Evolutionary conservation across 2,113 vertebrate species (phyloP), one percentile per base, ranked within the genome.

Genomic region (Scomber japonicus): DNA sequence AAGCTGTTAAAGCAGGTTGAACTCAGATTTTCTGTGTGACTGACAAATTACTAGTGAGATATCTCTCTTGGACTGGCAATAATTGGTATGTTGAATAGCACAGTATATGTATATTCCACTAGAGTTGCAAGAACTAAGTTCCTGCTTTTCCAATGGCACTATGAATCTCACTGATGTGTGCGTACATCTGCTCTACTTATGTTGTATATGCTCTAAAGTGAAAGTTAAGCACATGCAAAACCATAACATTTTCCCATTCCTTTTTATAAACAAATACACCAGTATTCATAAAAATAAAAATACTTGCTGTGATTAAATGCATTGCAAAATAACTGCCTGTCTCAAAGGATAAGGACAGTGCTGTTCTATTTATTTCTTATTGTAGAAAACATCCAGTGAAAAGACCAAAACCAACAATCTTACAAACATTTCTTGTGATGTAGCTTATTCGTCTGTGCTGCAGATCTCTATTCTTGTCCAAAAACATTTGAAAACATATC

Each of bases 1-100:
- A 76, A 65, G 84, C 81, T 87, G 77, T 92, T 92, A 74, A 83
- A 84, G 64, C 62, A 63, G 77, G 61, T 17, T 73, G 71, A 66
- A 84, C 78, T 77, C 70, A 65, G 63, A 73, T 87, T 80, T 74
- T 49, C 48, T 73, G 45, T 60, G 11, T 70, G 27, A 51, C 4
- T 72, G 76, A 78, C 48, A 69, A 75, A 54, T 81, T 53, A 73
- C 55, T 51, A 7, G 44, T 14, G 0, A 40, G 17, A 62, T 31
- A 45, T 68, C 17, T 15, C 48, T 68, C 54, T 60, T 57, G 71
- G 67, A 59, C 16, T 71, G 76, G 75, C 61, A 56, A 57, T 54
- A 53, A 78, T 55, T 48, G 16, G 15, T 46, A 44, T 59, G 57
- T 57, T 48, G 21, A 75, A 84, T 56, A 45, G 27, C 48, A 57